Percentiles rank a stretch among this genome's conserved stretches.
Evolutionary conservation across 2,797 vertebrate species (phyloP).

Genomic region (Gymnopithys bicolor): DNA sequence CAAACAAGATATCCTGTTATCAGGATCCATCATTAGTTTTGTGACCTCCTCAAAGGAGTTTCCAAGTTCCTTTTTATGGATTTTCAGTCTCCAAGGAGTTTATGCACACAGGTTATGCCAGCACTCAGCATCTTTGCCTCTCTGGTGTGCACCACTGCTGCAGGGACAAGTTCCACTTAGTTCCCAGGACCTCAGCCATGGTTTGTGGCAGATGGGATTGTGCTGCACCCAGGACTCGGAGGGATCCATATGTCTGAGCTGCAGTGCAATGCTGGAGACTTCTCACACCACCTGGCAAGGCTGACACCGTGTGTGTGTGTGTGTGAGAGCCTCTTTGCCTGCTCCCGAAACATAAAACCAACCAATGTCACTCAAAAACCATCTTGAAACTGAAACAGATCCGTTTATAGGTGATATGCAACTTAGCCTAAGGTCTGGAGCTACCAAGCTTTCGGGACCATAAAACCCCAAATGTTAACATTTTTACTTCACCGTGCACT

Average conservation of each 20-base stretch:
- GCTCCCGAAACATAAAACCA: neutral
- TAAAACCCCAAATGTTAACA: neutral
- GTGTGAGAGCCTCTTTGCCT: neutral
- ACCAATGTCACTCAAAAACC: neutral
- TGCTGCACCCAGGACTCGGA: rapidly evolving
- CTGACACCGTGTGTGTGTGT: rapidly evolving
- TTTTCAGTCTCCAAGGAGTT: neutral
- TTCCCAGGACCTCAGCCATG: neutral
- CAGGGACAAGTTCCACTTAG: neutral
- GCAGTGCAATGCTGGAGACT: neutral
- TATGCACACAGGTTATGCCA: neutral
- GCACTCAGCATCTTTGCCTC: neutral
- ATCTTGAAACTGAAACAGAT: neutral
- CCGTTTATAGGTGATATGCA: neutral
- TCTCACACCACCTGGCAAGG: neutral
- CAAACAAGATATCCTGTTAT: neutral
- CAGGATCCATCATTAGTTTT: neutral
- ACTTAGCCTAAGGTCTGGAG: neutral
- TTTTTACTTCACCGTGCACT: neutral
- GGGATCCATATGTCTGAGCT: neutral
- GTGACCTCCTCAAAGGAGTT: neutral
- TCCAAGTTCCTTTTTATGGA: neutral
- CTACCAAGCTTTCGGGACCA: neutral
- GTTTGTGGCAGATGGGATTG: neutral
- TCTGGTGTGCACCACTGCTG: neutral